phyloP scores from a whole-genome alignment of 2,888 invertebrate species.

The Troides aeacus region DNA sequence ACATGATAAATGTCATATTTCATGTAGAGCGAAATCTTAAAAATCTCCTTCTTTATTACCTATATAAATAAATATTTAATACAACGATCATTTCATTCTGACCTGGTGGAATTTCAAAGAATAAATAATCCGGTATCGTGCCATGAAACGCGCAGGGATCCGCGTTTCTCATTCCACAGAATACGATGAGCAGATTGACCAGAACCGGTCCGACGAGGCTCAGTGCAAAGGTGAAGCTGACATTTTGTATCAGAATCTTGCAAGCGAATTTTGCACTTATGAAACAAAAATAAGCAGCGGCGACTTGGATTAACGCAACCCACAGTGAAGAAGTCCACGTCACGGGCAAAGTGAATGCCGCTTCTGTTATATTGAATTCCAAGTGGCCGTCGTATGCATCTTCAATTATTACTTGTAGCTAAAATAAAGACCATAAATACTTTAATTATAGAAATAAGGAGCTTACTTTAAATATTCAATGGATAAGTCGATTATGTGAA shows the following conservation, averaged over 20 bases:
- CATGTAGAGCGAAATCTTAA: too few relatives aligned
- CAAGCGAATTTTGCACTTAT: conserved; percentile 89
- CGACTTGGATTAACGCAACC: conserved; percentile 83
- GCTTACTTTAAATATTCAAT: neutral
- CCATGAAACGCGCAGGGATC: conserved; percentile 84
- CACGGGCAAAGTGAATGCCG: conserved; percentile 49
- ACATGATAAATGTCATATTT: too few relatives aligned
- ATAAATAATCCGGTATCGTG: conserved; percentile 89
- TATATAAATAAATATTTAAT: neutral
- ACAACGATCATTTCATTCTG: conserved; percentile 28
- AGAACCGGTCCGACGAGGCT: conserved; percentile 87
- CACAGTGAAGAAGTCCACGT: conserved; percentile 73
- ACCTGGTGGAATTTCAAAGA: conserved; percentile 89
- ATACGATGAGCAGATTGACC: conserved; percentile 83
- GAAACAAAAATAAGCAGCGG: conserved; percentile 84
- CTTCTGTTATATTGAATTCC: conserved; percentile 59
- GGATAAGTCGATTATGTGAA: too few relatives aligned
- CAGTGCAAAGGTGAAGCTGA: conserved; percentile 92
- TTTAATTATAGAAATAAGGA: neutral
- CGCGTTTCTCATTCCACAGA: conserved; percentile 83
- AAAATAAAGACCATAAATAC: conserved; percentile 33
- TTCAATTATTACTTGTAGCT: conserved; percentile 71
- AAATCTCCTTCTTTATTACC: too few relatives aligned
- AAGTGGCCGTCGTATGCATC: conserved; percentile 57
- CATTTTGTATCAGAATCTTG: conserved; percentile 92